Conservation (phyloP, 2,113 vertebrate species). For the Prietella phreatophila region DNA sequence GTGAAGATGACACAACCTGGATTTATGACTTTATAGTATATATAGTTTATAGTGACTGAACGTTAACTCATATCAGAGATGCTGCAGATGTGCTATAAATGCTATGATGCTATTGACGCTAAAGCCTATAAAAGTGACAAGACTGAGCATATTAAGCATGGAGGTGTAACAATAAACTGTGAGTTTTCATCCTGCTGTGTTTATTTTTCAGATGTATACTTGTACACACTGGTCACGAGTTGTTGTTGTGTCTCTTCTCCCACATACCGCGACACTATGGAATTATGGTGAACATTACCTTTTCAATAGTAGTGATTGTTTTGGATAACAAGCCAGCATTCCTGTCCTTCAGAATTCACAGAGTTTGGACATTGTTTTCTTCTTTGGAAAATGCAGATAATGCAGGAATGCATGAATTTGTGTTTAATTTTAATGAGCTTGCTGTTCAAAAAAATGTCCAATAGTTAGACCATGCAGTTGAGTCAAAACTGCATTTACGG, state of each 20-base stretch:
- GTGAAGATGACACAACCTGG: background rate
- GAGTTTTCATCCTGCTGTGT: background rate
- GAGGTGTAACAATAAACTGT: background rate
- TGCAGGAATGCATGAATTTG: background rate
- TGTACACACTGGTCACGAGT: background rate
- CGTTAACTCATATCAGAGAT: background rate
- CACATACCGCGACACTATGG: background rate
- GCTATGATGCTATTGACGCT: background rate
- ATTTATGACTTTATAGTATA: constrained; percentile 10
- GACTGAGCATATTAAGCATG: too few relatives aligned
- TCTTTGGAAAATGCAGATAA: constrained; percentile 1
- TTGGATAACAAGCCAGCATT: constrained; percentile 6
- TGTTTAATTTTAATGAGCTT: constrained; percentile 23
- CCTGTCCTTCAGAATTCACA: background rate
- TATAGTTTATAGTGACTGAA: too few relatives aligned
- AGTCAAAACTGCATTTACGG: constrained; percentile 23
- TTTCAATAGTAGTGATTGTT: constrained; percentile 40
- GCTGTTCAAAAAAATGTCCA: constrained; percentile 1
- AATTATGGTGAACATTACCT: background rate
- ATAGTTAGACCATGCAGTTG: background rate
- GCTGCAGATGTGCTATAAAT: background rate
- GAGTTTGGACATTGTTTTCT: background rate
- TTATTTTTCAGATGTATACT: background rate
- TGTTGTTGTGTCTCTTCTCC: constrained; percentile 1
- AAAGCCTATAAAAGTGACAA: background rate